Evolutionary conservation across 1,140 invertebrate genomes (phyloP).

Genomic region (Pachypsylla venusta): DNA sequence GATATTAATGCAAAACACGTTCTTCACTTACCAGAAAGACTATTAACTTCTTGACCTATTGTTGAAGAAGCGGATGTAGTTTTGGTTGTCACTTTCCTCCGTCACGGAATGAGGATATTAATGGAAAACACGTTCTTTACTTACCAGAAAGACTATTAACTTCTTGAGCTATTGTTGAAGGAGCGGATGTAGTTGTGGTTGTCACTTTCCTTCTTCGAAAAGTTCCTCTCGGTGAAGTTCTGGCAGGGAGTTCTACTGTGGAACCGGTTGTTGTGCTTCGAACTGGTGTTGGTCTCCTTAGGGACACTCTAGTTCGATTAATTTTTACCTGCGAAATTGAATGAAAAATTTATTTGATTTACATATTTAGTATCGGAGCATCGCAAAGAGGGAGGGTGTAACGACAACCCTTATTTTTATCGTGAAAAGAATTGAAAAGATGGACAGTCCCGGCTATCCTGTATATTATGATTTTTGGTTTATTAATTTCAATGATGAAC

Average conservation of each 20-base stretch:
- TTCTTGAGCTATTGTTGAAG: constrained; percentile 11
- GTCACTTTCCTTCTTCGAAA: constrained; percentile 1
- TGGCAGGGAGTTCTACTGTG: neutral
- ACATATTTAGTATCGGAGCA: too few species aligned
- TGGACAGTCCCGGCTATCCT: too few species aligned
- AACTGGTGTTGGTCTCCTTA: neutral
- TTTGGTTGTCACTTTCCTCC: too few species aligned
- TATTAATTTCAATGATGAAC: too few species aligned
- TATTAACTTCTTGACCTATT: constrained; percentile 8
- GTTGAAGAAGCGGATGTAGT: constrained; percentile 9
- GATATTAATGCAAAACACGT: too few species aligned
- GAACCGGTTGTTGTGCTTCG: neutral
- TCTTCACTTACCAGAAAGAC: neutral
- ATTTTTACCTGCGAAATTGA: constrained; percentile 8
- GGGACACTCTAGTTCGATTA: neutral
- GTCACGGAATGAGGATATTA: too few species aligned
- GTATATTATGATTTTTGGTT: too few species aligned
- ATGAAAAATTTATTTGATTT: too few species aligned
- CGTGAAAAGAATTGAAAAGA: too few species aligned
- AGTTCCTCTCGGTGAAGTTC: neutral
- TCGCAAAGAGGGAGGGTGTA: too few species aligned
- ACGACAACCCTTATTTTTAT: too few species aligned
- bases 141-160: neutral
- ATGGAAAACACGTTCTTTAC: too few species aligned
- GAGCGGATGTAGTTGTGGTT: neutral